These are phyloP conservation scores for Serrognathus titanus DNA, from an alignment of 2,888 invertebrate genomes.

Conservation along the genomic window DNA sequence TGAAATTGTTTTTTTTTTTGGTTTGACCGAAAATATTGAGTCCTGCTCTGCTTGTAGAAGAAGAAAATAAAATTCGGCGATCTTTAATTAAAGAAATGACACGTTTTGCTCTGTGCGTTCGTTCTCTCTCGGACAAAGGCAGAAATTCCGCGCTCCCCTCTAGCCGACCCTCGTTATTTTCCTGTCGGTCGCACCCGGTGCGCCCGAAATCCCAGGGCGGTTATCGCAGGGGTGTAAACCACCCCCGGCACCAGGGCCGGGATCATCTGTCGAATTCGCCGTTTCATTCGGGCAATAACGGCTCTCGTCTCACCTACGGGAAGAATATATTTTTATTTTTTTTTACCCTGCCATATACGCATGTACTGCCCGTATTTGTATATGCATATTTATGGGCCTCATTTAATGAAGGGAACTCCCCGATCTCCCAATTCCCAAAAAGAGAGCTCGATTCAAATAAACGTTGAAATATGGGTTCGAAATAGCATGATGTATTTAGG, in stretches of 20 bases:
- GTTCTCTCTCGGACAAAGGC: background rate
- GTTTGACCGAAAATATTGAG: no score
- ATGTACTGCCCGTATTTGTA: slow-evolving; percentile 14
- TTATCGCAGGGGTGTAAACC: slow-evolving; percentile 24
- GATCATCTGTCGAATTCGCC: slow-evolving; percentile 36
- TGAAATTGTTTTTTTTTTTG: no score
- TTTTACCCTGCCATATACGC: background rate
- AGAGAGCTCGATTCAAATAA: no score
- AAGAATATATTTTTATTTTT: background rate
- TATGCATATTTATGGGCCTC: slow-evolving; percentile 17
- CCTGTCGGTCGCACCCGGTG: slow-evolving; percentile 48
- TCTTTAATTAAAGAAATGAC: slow-evolving; percentile 12
- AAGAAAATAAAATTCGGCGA: background rate
- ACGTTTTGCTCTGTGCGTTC: slow-evolving; percentile 1
- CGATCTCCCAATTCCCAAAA: no score
- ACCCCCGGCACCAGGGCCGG: slow-evolving; percentile 25
- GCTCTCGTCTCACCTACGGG: slow-evolving; percentile 23
- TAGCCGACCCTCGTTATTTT: slow-evolving; percentile 46
- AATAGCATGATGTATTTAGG: no score
- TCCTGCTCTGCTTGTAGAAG: no score
- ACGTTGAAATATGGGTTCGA: no score
- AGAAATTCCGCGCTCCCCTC: slow-evolving; percentile 41
- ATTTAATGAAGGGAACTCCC: slow-evolving; percentile 17
- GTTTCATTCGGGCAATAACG: slow-evolving; percentile 25
- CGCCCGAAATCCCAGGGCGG: slow-evolving; percentile 33